Base-by-base conservation (phyloP, 2,797 vertebrate species). In the Neosilurus hyrtlii region DNA sequence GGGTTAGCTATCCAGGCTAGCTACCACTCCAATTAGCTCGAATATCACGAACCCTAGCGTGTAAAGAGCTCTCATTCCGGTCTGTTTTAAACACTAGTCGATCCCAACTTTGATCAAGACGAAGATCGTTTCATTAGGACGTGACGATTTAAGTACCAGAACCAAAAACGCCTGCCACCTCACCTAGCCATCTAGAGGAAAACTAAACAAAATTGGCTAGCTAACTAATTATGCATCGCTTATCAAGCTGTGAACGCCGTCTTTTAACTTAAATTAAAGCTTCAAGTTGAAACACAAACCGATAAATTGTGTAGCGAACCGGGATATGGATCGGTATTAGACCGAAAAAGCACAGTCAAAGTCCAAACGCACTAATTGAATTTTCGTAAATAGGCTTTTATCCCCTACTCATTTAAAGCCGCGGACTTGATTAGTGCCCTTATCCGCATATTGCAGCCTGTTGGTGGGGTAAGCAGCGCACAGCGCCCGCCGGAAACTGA, bases 131-230 rank as follows among this genome's bases (percentile, higher is more conserved):
- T 52, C 22, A 52, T 63, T 52, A 65, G 2, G n/a, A 63, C 24
- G 12, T 2, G 0, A 22, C 75, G 75, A 49, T 43, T 24, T 24
- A 14, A 22, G 52, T 16, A 16, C 35, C n/a, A 51, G 7, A 72
- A 24, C 4, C 30, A 12, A 18, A 59, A 62, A 61, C 80, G 24
- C 24, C 79, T 85, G 88, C 86, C 88, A 89, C 81, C 80, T 89
- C 83, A 85, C 83, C 77, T 86, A 71, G 81, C 82, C 73, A 80
- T 90, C 89, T 88, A 89, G 91, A 20, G n/a, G 87, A 89, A 90
- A 90, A 92, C 93, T 92, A 91, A 92, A 92, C 93, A 93, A 73
- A 92, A 89, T 94, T 93, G 79, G 93, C 92, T 93, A 93, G 92
- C 92, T 93, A 93, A 92, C 92, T 94, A 94, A 93, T 91, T 88